A percentile compares a stretch with the other conserved stretches of the same genome.
phyloP scores from a whole-genome alignment of 2,888 invertebrate species.

The Nycteola revayana region DNA sequence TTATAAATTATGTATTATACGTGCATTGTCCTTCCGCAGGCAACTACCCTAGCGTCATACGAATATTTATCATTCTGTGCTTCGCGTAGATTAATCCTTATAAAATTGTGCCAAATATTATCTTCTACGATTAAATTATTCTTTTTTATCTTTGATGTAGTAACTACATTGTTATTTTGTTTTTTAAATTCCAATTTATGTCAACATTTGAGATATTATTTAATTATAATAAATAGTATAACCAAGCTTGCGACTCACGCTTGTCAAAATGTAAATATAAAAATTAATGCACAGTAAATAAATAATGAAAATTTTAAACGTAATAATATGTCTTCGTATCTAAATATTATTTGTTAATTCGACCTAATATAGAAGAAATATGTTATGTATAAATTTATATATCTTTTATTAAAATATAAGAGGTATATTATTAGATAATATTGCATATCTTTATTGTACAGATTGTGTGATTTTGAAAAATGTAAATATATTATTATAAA shows the following conservation, averaged over 20 bases:
- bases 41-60: conserved; percentile 39
- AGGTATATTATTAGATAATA: conserved; percentile 61
- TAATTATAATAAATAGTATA: conserved; percentile 34
- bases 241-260: conserved; percentile 75
- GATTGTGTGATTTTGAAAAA: conserved; percentile 66
- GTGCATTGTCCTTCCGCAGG: conserved; percentile 46
- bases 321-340: conserved; percentile 50
- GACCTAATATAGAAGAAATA: conserved; percentile 55
- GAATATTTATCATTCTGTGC: conserved; percentile 49
- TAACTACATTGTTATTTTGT: not conserved
- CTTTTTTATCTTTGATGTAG: conserved; percentile 17
- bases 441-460: conserved; percentile 64
- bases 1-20: conserved; percentile 41
- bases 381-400: conserved; percentile 40
- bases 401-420: conserved; percentile 71
- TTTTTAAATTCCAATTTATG: conserved; percentile 17
- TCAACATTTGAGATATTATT: conserved; percentile 28
- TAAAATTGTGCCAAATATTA: conserved; percentile 58
- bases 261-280: conserved; percentile 70
- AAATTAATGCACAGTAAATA: conserved; percentile 62
- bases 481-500: conserved; percentile 73
- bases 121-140: conserved; percentile 18
- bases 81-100: conserved; percentile 46
- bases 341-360: conserved; percentile 55
- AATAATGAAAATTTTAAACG: conserved; percentile 41